Percentiles rank a stretch among this genome's conserved stretches.
Conservation (phyloP, 2,113 vertebrate genomes). For the Dasyornis broadbenti region DNA sequence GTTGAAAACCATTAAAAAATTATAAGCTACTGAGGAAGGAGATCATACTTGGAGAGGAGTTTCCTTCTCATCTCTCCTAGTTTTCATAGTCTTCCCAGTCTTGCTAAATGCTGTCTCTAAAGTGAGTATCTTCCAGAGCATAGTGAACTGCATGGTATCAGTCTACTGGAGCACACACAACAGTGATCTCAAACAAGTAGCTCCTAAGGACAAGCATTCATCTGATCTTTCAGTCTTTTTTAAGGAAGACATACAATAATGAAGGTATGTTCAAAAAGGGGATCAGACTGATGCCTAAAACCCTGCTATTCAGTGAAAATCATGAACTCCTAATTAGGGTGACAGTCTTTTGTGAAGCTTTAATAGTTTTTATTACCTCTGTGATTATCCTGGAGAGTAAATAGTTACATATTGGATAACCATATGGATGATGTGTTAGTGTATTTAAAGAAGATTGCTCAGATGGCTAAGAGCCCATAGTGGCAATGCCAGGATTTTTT, state of each 20-base stretch:
- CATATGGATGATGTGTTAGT: slow-evolving; percentile 44
- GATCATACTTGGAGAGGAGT: not conserved
- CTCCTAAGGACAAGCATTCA: not conserved
- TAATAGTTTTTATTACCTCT: not conserved
- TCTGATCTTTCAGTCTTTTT: not conserved
- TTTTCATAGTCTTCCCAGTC: not conserved
- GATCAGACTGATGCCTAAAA: not conserved
- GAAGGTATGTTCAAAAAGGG: not conserved
- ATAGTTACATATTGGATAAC: slow-evolving; percentile 52
- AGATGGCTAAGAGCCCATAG: slow-evolving; percentile 39
- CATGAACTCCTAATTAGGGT: not conserved
- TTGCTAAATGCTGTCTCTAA: not conserved
- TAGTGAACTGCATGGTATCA: not conserved
- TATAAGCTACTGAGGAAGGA: not conserved
- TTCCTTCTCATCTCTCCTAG: not conserved
- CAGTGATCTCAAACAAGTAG: not conserved
- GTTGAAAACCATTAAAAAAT: not conserved
- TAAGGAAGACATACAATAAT: not conserved
- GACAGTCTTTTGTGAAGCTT: not conserved
- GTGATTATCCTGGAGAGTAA: slow-evolving; percentile 26
- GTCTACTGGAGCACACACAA: not conserved
- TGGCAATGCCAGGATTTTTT: slow-evolving; percentile 27
- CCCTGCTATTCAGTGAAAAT: not conserved
- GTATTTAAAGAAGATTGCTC: slow-evolving; percentile 60
- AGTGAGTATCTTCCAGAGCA: not conserved